Conservation (phyloP, 2,113 vertebrate species). For the Lepus americanus region DNA sequence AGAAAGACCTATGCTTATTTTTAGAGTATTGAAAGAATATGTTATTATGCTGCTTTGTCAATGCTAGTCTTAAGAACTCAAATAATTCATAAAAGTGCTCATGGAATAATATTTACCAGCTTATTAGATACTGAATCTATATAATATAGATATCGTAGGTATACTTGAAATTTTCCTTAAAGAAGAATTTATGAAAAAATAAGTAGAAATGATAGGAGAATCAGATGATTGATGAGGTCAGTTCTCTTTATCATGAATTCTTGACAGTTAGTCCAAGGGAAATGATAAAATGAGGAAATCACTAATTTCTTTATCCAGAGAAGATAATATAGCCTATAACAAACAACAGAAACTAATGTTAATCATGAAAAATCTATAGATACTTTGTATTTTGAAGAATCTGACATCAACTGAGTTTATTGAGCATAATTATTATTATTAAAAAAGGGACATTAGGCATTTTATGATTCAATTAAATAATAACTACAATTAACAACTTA, state of each 20-base stretch:
- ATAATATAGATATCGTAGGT: background rate
- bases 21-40: background rate
- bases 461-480: background rate
- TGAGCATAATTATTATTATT: background rate
- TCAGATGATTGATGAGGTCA: background rate
- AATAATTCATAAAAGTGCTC: background rate
- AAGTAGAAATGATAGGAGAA: background rate
- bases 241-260: background rate
- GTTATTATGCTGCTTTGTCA: background rate
- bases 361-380: background rate
- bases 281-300: background rate
- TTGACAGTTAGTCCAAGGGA: background rate
- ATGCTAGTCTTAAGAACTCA: background rate
- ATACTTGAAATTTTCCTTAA: background rate
- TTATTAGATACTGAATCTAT: background rate
- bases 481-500: background rate
- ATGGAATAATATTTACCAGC: background rate
- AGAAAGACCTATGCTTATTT: background rate
- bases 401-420: background rate
- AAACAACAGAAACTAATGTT: background rate
- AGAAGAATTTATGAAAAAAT: background rate
- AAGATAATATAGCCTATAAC: background rate
- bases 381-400: background rate
- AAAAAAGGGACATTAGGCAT: background rate
- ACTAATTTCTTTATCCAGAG: background rate